phyloP scores from a whole-genome alignment of 2,113 vertebrate genomes.

The Cryptomyrus ogoouensis region DNA sequence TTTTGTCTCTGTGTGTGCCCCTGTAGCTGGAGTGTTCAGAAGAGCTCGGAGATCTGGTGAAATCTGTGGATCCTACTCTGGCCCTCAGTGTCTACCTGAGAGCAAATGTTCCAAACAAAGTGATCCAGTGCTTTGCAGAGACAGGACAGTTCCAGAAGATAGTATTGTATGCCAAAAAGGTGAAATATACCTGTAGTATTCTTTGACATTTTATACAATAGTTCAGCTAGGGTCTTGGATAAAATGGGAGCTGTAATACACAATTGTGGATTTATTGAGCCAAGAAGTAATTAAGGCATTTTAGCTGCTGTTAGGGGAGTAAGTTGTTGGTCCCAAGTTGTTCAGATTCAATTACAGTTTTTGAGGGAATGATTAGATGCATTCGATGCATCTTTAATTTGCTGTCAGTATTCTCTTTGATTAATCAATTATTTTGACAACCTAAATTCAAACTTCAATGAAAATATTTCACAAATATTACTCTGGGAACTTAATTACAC shows the following conservation, averaged over 20 bases:
- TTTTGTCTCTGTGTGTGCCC: neutral
- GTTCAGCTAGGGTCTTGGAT: neutral
- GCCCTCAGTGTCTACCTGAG: constrained; percentile 94
- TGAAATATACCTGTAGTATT: constrained; percentile 34
- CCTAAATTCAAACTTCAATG: neutral
- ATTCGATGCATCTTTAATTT: neutral
- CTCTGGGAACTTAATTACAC: neutral
- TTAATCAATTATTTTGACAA: neutral
- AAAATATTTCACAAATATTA: neutral
- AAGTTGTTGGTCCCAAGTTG: neutral
- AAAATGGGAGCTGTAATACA: neutral
- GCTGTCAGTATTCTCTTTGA: neutral
- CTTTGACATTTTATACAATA: neutral
- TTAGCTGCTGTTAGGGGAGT: neutral
- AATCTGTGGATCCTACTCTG: constrained; percentile 92
- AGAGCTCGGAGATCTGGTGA: constrained; percentile 94
- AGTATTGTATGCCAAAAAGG: constrained; percentile 97
- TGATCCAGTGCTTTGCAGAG: constrained; percentile 98
- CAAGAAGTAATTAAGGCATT: neutral
- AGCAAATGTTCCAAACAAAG: constrained; percentile 96
- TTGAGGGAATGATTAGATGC: neutral
- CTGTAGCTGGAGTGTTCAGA: constrained; percentile 93
- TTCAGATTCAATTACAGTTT: neutral
- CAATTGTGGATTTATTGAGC: neutral
- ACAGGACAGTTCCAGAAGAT: constrained; percentile 99